Evolutionary conservation across 2,113 vertebrate species (phyloP).

Genomic region (Strix aluco): DNA sequence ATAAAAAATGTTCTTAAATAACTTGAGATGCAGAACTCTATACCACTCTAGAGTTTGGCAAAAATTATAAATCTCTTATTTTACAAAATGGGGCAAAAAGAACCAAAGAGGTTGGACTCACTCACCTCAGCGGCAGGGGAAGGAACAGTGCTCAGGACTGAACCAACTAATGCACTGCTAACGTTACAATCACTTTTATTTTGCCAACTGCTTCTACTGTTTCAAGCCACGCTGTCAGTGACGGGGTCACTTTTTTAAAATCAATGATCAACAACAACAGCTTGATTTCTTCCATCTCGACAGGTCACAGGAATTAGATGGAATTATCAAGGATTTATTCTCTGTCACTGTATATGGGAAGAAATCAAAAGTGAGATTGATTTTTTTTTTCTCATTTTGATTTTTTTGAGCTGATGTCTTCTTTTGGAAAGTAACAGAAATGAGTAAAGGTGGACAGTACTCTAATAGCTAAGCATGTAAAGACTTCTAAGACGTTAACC

Average conservation of each 20-base stretch:
- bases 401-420: neutral
- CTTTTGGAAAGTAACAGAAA: neutral
- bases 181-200: neutral
- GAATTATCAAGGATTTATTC: neutral
- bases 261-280: neutral
- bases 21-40: neutral
- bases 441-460: neutral
- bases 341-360: neutral
- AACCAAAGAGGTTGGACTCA: neutral
- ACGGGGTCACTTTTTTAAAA: neutral
- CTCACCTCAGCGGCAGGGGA: neutral
- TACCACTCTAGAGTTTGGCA: neutral
- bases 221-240: neutral
- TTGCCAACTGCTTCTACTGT: neutral
- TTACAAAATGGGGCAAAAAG: neutral
- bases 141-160: neutral
- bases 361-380: neutral
- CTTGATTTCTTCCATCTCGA: neutral
- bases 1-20: rapidly evolving
- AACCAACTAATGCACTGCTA: neutral
- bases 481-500: neutral
- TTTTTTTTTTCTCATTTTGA: neutral
- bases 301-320: neutral
- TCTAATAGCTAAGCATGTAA: neutral
- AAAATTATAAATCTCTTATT: neutral